These are phyloP conservation scores for Progne subis DNA, from an alignment of 2,113 vertebrate species.

Conservation along the genomic window DNA sequence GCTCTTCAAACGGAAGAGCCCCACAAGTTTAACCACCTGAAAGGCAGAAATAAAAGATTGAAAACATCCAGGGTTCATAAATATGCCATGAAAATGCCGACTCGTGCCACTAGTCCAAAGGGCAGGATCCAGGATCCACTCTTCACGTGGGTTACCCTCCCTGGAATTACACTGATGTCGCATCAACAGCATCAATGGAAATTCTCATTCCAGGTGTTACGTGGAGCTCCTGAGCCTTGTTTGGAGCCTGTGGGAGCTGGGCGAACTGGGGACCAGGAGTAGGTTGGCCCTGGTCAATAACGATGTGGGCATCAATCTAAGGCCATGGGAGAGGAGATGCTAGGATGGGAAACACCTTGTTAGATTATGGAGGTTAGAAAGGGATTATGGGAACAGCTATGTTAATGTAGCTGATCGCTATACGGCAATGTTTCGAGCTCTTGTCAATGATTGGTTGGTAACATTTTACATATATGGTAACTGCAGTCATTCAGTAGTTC, in stretches of 20 bases:
- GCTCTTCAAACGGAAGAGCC: background rate
- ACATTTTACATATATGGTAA: background rate
- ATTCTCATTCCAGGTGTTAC: background rate
- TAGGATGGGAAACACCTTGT: background rate
- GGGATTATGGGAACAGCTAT: background rate
- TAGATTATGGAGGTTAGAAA: background rate
- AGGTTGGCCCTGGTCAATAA: background rate
- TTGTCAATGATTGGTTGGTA: background rate
- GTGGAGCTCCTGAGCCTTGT: background rate
- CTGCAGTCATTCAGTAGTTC: background rate
- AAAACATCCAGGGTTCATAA: background rate
- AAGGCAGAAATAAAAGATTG: background rate
- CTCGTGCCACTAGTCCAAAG: rapidly evolving
- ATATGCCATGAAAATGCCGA: background rate
- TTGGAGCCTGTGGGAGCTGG: background rate
- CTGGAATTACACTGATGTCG: background rate
- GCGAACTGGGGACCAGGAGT: background rate
- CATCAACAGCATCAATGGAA: background rate
- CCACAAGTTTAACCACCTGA: background rate
- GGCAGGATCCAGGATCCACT: background rate
- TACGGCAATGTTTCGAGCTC: background rate
- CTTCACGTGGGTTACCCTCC: background rate
- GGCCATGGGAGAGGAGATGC: background rate
- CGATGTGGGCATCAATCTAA: background rate
- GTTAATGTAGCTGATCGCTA: background rate